Conservation (phyloP, 2,113 vertebrate genomes). For the Macrotis lagotis region DNA sequence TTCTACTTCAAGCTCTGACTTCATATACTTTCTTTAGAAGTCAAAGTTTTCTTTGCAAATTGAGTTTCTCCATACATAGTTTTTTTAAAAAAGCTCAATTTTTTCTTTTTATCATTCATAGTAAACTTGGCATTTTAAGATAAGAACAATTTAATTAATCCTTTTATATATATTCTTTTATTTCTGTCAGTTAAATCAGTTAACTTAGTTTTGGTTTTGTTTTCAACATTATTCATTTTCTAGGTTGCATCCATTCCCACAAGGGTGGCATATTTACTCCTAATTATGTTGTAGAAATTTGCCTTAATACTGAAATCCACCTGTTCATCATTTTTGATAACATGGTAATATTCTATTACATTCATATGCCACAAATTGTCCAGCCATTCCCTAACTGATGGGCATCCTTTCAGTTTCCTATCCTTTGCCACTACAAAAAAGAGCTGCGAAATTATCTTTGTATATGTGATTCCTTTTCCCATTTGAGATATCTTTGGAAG, state of each 20-base stretch:
- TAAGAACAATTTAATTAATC: constrained; percentile 8
- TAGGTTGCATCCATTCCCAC: background rate
- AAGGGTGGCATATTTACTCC: background rate
- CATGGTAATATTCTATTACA: background rate
- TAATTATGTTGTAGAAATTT: constrained; percentile 8
- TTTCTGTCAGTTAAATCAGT: background rate
- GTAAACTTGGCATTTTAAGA: constrained; percentile 11
- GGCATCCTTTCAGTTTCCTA: background rate
- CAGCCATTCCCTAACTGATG: background rate
- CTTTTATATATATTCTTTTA: constrained; percentile 24
- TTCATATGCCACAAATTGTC: background rate
- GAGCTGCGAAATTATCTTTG: background rate
- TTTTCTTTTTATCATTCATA: background rate
- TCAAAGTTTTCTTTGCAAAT: background rate
- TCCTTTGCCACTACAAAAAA: background rate
- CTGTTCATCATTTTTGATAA: background rate
- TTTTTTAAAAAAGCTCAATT: constrained; percentile 17
- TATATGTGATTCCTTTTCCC: background rate
- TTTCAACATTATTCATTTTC: constrained; percentile 34
- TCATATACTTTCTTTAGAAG: background rate
- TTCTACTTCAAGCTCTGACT: background rate
- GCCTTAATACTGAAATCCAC: constrained; percentile 32
- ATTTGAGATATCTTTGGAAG: background rate
- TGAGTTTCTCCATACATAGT: background rate
- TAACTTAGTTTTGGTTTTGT: constrained; percentile 18